Base-by-base conservation (phyloP, 2,113 vertebrate genomes). In the Cyanoderma ruficeps region DNA sequence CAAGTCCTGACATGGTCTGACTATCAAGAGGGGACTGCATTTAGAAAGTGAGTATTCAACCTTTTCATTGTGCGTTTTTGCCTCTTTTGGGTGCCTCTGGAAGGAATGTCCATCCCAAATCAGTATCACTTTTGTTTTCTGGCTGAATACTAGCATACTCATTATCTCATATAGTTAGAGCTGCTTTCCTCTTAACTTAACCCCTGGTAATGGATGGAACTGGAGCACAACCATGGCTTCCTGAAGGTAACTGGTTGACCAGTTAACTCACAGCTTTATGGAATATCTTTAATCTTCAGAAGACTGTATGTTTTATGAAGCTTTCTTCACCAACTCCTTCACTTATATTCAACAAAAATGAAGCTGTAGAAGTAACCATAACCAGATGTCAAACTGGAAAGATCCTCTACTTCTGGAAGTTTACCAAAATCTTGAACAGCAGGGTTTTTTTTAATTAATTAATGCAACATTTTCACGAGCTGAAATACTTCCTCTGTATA, bases 301-400 rank as follows among this genome's bases (percentile, higher is more conserved):
- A 87, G 7, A 57, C 3, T 1, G 0, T 7, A 59, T 0, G 0
- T 7, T 93, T 82, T 41, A 61, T 9, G 7, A 71, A 13, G 15
- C 23, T 52, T 76, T 82, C 59, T 53, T 88, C 41, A 82, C 24
- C 31, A 67, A 11, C 12, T 53, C 9, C 56, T 85, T 59, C 18
- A 33, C 11, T 85, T 49, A 33, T 1, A 59, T 42, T 76, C 31
- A 74, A 92, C 7, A 57, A 67, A 91, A 86, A 67, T 8, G 1
- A 76, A 79, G 10, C 11, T 18, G 33, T 2, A 57, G 3, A 46
- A 75, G 3, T 47, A 71, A 47, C 30, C 25, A 15, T 9, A 60
- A 49, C 7, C 2, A 52, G 15, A 56, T 4, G 2, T 9, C 31
- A 69, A 75, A 70, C 10, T 39, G 24, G 23, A 53, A 84, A 71